Base-by-base conservation (phyloP, 2,797 vertebrate genomes). In the Pseudomugil gertrudae region DNA sequence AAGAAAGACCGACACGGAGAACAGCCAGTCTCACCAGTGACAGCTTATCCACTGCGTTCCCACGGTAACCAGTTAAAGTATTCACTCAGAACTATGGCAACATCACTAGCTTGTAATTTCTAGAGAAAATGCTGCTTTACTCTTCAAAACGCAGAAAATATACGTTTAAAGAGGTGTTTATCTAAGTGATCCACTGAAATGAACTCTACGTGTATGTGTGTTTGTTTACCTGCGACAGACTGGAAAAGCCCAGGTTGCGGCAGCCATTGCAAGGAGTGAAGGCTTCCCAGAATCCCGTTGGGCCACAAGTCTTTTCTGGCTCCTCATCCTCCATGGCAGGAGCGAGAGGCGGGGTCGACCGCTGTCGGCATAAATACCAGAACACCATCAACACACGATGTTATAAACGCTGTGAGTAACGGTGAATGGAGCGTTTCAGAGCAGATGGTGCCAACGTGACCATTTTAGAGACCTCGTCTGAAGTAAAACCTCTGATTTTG, bases 251-350 rank as follows among this genome's bases (percentile, higher is more conserved):
- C 0, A 98, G 94, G 85, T 97, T 97, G 76, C 90, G 94, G 90
- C 97, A 98, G 82, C 97, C 96, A 13, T 98, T 98, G 90, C 97
- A 98, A 51, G 97, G 97, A 30, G 96, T 98, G 67, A 98, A 52
- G 6, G 95, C 95, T 82, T 98, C 97, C 97, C 97, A 98, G 86
- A 98, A 94, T 85, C 96, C 96, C 15, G 95, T 91, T 26, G 96
- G 96, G 40, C 97, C 95, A 54, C 97, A 98, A 10, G 90, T 94
- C 82, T 94, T 96, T 71, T 95, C 95, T 57, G 86, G 84, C 26
- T 96, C 96, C 0, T 96, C 96, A 6, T 98, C 96, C 48, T 98
- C 96, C 55, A 92, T 75, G 58, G 95, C 92, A 14, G 91, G 56
- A 70, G 92, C 91, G 45, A 95, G 84, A 27, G 92, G 93, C 54